phyloP scores from a whole-genome alignment of 2,888 invertebrate genomes.

The Germaria angustata region DNA sequence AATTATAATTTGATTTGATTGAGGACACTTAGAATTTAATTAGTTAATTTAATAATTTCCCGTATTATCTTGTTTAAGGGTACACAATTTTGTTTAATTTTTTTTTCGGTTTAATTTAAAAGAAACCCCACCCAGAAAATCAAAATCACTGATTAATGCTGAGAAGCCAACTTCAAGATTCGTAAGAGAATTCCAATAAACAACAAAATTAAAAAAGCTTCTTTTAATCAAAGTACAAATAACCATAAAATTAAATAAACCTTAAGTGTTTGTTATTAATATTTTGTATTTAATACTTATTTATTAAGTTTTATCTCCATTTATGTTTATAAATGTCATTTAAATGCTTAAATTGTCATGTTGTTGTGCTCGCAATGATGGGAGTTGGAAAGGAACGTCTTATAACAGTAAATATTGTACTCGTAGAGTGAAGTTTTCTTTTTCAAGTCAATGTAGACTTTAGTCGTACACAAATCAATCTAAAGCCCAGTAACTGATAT shows the following conservation, averaged over 20 bases:
- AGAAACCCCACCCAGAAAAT: not conserved
- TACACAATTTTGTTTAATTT: no score
- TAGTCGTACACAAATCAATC: conserved; percentile 21
- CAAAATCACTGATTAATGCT: not conserved
- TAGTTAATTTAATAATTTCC: no score
- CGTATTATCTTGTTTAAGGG: no score
- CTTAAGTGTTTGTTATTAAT: conserved; percentile 33
- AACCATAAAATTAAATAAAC: conserved; percentile 22
- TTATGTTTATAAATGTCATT: conserved; percentile 57
- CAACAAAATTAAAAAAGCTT: not conserved
- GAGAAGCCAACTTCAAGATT: conserved; percentile 12
- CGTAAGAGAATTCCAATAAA: not conserved
- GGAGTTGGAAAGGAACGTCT: conserved; percentile 27
- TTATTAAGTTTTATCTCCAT: conserved; percentile 49
- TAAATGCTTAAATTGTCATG: conserved; percentile 60
- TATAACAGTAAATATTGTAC: conserved; percentile 62
- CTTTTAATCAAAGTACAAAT: conserved; percentile 43
- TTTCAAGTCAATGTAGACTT: not conserved
- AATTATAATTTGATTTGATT: no score
- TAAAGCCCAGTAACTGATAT: conserved; percentile 34
- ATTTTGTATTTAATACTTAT: conserved; percentile 32
- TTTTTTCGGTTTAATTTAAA: conserved; percentile 6
- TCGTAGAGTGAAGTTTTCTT: not conserved
- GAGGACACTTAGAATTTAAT: no score
- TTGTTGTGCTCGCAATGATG: conserved; percentile 9